phyloP scores from a whole-genome alignment of 2,888 invertebrate genomes.

The Macaria notata region DNA sequence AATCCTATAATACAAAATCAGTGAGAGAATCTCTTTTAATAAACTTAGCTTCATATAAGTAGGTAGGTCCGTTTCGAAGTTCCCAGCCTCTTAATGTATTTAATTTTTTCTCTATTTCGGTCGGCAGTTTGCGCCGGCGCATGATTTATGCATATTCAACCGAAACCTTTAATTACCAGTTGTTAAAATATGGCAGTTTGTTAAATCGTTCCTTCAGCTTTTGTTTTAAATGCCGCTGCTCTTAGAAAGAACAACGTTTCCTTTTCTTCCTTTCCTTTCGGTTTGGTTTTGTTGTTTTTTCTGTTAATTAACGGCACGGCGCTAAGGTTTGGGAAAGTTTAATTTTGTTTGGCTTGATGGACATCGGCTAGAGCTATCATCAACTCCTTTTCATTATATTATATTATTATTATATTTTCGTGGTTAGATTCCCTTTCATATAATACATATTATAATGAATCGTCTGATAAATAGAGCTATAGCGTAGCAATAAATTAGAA shows the following conservation, averaged over 20 bases:
- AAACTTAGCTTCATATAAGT: slow-evolving; percentile 11
- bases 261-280: slow-evolving; percentile 54
- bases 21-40: slow-evolving; percentile 16
- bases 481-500: no score
- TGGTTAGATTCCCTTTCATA: no score
- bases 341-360: not conserved
- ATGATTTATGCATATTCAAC: slow-evolving; percentile 82
- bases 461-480: no score
- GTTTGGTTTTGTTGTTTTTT: slow-evolving; percentile 44
- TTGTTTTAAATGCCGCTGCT: slow-evolving; percentile 77
- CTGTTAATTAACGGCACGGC: slow-evolving; percentile 36
- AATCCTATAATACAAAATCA: no score
- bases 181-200: slow-evolving; percentile 83
- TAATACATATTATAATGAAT: no score
- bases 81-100: slow-evolving; percentile 74
- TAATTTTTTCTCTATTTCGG: slow-evolving; percentile 82
- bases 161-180: slow-evolving; percentile 82
- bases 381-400: no score
- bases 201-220: slow-evolving; percentile 76
- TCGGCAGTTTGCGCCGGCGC: slow-evolving; percentile 78
- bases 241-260: slow-evolving; percentile 53
- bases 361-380: no score
- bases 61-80: slow-evolving; percentile 46
- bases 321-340: slow-evolving; percentile 1
- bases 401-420: no score